Conservation (phyloP, 2,888 invertebrate species). For the Shargacucullia verbasci region DNA sequence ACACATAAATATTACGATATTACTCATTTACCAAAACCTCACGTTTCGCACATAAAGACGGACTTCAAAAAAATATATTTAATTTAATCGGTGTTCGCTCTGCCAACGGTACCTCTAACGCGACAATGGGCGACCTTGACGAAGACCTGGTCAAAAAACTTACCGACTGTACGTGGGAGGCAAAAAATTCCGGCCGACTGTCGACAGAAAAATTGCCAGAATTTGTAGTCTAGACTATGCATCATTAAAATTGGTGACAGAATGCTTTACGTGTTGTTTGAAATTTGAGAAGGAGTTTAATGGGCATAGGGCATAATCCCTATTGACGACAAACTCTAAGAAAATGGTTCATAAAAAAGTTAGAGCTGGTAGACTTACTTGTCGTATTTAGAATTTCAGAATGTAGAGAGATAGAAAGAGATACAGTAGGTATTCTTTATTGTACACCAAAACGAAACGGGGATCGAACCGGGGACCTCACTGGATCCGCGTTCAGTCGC, state of each 20-base stretch:
- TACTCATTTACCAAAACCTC: slow-evolving; percentile 29
- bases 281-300: too few relatives aligned
- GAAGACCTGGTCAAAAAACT: slow-evolving; percentile 53
- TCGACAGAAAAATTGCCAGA: slow-evolving; percentile 37
- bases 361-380: too few relatives aligned
- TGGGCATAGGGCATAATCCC: too few relatives aligned
- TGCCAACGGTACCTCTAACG: slow-evolving; percentile 50
- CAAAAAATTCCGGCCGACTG: slow-evolving; percentile 38
- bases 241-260: slow-evolving; percentile 9
- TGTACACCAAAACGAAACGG: too few relatives aligned
- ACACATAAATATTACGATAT: slow-evolving; percentile 3
- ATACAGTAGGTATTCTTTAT: too few relatives aligned
- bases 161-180: slow-evolving; percentile 14
- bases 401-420: too few relatives aligned
- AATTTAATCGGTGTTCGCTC: slow-evolving; percentile 41
- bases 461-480: too few relatives aligned
- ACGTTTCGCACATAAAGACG: slow-evolving; percentile 45
- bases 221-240: slow-evolving; percentile 19
- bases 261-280: background rate
- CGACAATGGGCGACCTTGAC: slow-evolving; percentile 45
- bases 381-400: too few relatives aligned
- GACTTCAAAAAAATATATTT: slow-evolving; percentile 45
- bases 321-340: background rate
- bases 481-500: too few relatives aligned
- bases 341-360: too few relatives aligned